These are phyloP conservation scores for Scytalopus superciliaris DNA, from an alignment of 2,113 vertebrate species.

Conservation along the genomic window DNA sequence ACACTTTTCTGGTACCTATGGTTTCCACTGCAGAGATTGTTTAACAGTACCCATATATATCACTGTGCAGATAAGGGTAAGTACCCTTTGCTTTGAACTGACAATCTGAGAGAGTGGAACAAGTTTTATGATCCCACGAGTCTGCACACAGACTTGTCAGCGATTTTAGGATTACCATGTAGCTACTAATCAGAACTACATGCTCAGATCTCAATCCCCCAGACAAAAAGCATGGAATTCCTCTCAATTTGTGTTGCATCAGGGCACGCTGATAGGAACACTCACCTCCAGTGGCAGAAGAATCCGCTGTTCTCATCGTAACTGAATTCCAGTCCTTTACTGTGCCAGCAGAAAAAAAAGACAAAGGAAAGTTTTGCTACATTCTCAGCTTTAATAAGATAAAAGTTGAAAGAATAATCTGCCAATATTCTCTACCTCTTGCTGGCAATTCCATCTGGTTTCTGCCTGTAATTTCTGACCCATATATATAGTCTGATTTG, in stretches of 20 bases:
- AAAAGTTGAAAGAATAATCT: not conserved
- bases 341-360: not conserved
- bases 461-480: not conserved
- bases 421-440: not conserved
- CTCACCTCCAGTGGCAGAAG: constrained; percentile 75
- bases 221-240: not conserved
- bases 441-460: not conserved
- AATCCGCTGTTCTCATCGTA: constrained; percentile 69
- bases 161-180: not conserved
- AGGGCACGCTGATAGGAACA: not conserved
- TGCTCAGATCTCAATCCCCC: not conserved
- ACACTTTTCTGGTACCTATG: not conserved
- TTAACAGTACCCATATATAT: not conserved
- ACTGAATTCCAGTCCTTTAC: constrained; percentile 77
- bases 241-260: not conserved
- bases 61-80: not conserved
- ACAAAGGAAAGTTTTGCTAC: not conserved
- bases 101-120: not conserved
- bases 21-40: not conserved
- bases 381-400: not conserved
- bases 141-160: not conserved
- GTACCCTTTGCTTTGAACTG: not conserved
- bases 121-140: not conserved
- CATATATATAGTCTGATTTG: not conserved
- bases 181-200: not conserved